phyloP scores from a whole-genome alignment of 2,797 vertebrate species.

The Rhynchonycteris naso region DNA sequence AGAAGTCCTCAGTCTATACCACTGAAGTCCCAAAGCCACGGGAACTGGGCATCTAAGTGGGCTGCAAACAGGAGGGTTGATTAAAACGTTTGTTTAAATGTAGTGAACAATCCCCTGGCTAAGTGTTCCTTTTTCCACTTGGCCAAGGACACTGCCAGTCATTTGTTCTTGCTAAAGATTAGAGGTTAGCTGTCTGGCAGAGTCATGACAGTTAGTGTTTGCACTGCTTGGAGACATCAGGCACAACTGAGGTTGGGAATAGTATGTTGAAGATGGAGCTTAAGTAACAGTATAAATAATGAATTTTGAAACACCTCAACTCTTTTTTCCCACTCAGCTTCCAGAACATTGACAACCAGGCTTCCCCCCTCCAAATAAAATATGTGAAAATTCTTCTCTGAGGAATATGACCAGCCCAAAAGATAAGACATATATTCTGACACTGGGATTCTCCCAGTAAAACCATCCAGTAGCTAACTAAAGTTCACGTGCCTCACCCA shows the following conservation, averaged over 20 bases:
- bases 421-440: neutral
- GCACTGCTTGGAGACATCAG: neutral
- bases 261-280: neutral
- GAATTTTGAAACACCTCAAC: neutral
- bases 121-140: neutral
- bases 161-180: neutral
- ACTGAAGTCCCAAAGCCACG: neutral
- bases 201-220: neutral
- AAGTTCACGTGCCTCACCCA: neutral
- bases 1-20: neutral
- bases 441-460: neutral
- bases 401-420: neutral
- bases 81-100: neutral
- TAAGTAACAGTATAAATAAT: neutral
- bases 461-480: neutral
- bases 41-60: neutral
- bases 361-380: neutral
- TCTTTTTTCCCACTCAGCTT: neutral
- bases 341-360: neutral
- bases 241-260: neutral
- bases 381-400: neutral
- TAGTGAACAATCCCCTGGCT: neutral
- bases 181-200: neutral
- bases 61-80: neutral
- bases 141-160: neutral